Evolutionary conservation across 2,113 vertebrate genomes (phyloP).

Genomic region (Rhynchomys soricoides): DNA sequence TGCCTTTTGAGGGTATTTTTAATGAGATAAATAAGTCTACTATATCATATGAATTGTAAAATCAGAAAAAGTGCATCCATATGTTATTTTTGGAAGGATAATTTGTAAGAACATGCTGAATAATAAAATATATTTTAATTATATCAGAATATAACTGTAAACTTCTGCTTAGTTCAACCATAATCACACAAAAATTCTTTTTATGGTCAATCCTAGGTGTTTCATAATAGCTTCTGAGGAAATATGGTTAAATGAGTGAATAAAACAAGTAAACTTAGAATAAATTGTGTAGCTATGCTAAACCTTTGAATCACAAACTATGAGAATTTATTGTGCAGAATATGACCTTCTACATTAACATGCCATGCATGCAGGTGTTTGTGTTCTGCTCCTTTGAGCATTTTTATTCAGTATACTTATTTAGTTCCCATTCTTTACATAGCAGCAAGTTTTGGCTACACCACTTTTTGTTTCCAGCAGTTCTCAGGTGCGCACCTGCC

Average conservation of each 20-base stretch:
- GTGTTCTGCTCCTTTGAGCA: background rate
- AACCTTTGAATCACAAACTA: background rate
- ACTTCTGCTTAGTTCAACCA: background rate
- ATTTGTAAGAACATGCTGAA: background rate
- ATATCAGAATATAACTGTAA: background rate
- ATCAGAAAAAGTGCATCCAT: background rate
- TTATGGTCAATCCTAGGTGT: background rate
- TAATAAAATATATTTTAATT: background rate
- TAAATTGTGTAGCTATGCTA: background rate
- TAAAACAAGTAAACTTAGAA: background rate
- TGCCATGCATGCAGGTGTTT: background rate
- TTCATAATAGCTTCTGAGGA: background rate
- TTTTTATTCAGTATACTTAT: background rate
- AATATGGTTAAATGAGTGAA: background rate
- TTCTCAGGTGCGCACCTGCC: no score
- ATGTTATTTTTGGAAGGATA: background rate
- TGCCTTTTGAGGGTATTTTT: background rate
- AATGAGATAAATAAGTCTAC: background rate
- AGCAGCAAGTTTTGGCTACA: no score
- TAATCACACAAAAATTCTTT: background rate
- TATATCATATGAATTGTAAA: background rate
- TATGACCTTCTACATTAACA: background rate
- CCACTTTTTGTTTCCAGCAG: no score
- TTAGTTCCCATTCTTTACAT: background rate
- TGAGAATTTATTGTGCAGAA: background rate